Percentiles rank a stretch among this genome's conserved stretches.
Conservation (phyloP, 2,888 invertebrate species). For the Diaprepes abbreviatus region DNA sequence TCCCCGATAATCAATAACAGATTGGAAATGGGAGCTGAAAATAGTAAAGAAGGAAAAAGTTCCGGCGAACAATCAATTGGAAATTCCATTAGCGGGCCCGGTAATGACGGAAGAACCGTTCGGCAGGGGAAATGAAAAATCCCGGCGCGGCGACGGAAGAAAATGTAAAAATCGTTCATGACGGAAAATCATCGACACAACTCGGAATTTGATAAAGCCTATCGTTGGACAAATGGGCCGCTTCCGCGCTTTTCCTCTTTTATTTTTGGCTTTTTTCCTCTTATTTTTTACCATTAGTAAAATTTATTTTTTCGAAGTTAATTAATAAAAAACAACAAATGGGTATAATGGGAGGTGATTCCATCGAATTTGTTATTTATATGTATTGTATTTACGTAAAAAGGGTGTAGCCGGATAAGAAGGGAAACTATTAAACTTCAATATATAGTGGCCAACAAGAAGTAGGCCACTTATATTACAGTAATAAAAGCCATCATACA, state of each 20-base stretch:
- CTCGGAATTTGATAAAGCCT: slow-evolving; percentile 42
- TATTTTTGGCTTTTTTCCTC: slow-evolving; percentile 2
- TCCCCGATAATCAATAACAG: slow-evolving; percentile 41
- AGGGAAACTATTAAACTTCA: too few relatives aligned
- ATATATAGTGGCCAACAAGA: too few relatives aligned
- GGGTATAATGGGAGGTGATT: too few relatives aligned
- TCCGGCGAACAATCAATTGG: slow-evolving; percentile 52
- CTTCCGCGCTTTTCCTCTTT: slow-evolving; percentile 33
- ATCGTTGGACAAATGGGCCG: slow-evolving; percentile 44
- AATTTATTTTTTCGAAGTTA: not conserved
- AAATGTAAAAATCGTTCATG: slow-evolving; percentile 57
- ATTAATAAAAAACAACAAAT: not conserved
- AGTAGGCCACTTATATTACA: too few relatives aligned
- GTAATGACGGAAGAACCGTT: slow-evolving; percentile 56
- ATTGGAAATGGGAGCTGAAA: slow-evolving; percentile 42
- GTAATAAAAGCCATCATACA: too few relatives aligned
- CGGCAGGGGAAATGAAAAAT: slow-evolving; percentile 58
- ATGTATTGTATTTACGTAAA: too few relatives aligned
- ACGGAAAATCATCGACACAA: slow-evolving; percentile 45
- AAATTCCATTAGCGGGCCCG: slow-evolving; percentile 54
- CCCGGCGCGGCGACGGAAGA: slow-evolving; percentile 57
- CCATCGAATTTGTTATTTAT: too few relatives aligned
- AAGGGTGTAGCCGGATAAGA: too few relatives aligned
- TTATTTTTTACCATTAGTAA: not conserved
- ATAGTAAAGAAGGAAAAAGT: slow-evolving; percentile 41